Evolutionary conservation across 2,888 invertebrate species (phyloP).

Genomic region (Drosophila putrida): DNA sequence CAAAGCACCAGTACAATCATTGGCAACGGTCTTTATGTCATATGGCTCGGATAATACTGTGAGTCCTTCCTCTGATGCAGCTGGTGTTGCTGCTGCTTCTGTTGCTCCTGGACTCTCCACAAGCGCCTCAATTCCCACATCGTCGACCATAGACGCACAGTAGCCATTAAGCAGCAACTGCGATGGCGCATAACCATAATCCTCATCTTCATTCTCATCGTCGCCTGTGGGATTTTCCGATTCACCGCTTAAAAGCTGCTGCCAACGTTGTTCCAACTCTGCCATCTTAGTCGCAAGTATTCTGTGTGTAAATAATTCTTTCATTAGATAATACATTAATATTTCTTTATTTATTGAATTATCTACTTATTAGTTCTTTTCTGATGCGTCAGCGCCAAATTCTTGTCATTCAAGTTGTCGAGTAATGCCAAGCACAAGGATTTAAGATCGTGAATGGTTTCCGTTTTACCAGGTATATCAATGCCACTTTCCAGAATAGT

Average conservation of each 20-base stretch:
- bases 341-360: neutral
- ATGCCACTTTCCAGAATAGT: constrained; percentile 90
- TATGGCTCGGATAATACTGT: constrained; percentile 79
- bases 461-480: constrained; percentile 87
- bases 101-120: neutral
- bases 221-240: constrained; percentile 31
- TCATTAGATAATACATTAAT: constrained; percentile 33
- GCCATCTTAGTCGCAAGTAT: constrained; percentile 92
- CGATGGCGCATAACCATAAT: constrained; percentile 85
- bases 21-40: constrained; percentile 71
- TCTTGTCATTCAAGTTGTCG: constrained; percentile 94
- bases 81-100: constrained; percentile 26
- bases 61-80: constrained; percentile 81
- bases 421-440: constrained; percentile 92
- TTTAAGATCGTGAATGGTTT: constrained; percentile 91
- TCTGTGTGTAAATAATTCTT: constrained; percentile 85
- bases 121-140: constrained; percentile 42
- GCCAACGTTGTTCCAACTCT: constrained; percentile 92
- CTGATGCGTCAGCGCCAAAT: constrained; percentile 93
- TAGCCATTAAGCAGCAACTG: constrained; percentile 89
- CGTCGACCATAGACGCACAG: constrained; percentile 86
- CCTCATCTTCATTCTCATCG: constrained; percentile 66
- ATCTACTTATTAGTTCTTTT: constrained; percentile 93
- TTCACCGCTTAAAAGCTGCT: constrained; percentile 87
- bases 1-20: constrained; percentile 50